These are phyloP conservation scores for Microcebus tavaratra DNA, from an alignment of 2,113 vertebrate species.

Conservation along the genomic window DNA sequence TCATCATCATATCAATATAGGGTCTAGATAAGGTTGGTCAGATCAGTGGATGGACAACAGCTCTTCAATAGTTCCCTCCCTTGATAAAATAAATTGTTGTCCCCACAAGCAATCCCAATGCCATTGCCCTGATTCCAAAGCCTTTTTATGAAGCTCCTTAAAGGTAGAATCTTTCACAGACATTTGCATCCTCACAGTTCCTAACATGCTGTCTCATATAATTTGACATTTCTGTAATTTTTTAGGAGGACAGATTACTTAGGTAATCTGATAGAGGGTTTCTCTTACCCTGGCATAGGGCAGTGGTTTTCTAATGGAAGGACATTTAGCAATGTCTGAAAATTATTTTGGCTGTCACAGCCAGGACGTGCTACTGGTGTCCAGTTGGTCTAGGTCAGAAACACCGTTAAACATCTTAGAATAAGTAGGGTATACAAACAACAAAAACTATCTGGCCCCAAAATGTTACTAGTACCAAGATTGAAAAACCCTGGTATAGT, in stretches of 20 bases:
- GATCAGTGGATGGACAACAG: background rate
- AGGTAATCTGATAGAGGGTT: background rate
- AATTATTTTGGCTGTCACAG: background rate
- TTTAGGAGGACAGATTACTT: background rate
- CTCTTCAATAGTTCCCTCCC: background rate
- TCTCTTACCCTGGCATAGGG: background rate
- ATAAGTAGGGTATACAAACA: background rate
- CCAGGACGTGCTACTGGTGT: background rate
- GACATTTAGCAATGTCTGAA: background rate
- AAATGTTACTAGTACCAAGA: background rate
- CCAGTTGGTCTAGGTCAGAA: background rate
- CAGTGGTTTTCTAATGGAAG: background rate
- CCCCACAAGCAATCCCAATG: background rate
- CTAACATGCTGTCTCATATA: background rate
- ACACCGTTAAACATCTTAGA: background rate
- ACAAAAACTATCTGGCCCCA: background rate
- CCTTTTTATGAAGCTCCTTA: background rate
- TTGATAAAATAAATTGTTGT: background rate
- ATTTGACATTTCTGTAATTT: background rate
- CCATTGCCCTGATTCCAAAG: background rate
- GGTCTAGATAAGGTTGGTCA: background rate
- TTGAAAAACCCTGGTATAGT: background rate
- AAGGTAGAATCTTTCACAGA: background rate
- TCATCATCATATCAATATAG: background rate
- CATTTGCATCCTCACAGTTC: background rate